Percentiles rank a stretch among this genome's conserved stretches.
These are phyloP conservation scores for Acestrorhynchus altus DNA, from an alignment of 2,797 vertebrate species.

Conservation along the genomic window DNA sequence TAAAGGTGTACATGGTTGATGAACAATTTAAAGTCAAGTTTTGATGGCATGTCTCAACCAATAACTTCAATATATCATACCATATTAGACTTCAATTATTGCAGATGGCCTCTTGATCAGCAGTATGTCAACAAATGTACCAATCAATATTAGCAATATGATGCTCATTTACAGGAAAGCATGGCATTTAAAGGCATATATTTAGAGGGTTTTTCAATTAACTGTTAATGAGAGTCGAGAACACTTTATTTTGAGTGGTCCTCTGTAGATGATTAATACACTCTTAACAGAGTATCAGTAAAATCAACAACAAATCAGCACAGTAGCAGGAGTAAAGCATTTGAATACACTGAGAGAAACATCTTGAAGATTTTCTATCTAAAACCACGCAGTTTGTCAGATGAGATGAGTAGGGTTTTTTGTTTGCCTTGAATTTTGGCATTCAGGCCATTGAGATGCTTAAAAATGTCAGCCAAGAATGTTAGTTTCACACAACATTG, in stretches of 20 bases:
- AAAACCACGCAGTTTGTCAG: conserved; percentile 11
- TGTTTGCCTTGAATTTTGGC: conserved; percentile 45
- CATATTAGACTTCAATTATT: not conserved
- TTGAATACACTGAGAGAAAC: too few relatives aligned
- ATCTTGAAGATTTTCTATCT: too few relatives aligned
- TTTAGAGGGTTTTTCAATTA: not conserved
- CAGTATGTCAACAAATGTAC: not conserved
- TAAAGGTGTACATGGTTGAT: not conserved
- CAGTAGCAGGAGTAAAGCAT: too few relatives aligned
- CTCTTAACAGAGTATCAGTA: too few relatives aligned
- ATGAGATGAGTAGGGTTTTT: conserved; percentile 10
- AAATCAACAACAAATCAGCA: too few relatives aligned
- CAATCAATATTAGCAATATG: not conserved
- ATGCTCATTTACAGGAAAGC: not conserved
- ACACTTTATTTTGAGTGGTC: too few relatives aligned
- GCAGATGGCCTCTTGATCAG: not conserved
- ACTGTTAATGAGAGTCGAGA: too few relatives aligned
- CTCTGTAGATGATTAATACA: too few relatives aligned
- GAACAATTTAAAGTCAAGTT: not conserved
- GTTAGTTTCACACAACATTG: conserved; percentile 25
- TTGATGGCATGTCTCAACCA: not conserved
- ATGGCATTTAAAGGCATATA: not conserved
- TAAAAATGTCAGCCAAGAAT: conserved; percentile 20
- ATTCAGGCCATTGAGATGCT: conserved; percentile 41
- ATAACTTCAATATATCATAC: not conserved